Conservation (phyloP, 2,888 invertebrate species). For the Physocephala rufipes region DNA sequence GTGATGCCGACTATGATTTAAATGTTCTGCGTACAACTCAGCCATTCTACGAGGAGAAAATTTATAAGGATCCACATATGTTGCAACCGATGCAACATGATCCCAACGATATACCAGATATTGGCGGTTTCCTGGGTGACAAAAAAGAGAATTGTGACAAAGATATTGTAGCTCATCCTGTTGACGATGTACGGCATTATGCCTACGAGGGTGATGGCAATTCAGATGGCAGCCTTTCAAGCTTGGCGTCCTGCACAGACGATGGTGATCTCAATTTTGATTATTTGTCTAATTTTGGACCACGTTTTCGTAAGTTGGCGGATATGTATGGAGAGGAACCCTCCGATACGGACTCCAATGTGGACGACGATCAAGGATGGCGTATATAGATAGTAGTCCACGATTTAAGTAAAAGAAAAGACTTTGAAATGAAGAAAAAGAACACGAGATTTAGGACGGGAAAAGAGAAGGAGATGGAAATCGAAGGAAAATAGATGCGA, state of each 20-base stretch:
- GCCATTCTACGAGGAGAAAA: conserved; percentile 65
- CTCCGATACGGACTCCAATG: conserved; percentile 82
- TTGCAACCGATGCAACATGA: conserved; percentile 54
- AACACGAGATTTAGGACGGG: too few relatives aligned
- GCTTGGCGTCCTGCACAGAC: conserved; percentile 90
- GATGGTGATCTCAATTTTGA: conserved; percentile 94
- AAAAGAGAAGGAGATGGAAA: not conserved
- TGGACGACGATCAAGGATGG: conserved; percentile 83
- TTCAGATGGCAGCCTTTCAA: conserved; percentile 90
- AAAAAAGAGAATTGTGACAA: conserved; percentile 91
- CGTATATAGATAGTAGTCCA: conserved; percentile 66
- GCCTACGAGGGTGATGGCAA: conserved; percentile 98
- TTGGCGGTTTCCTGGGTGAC: conserved; percentile 88
- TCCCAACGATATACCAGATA: conserved; percentile 77
- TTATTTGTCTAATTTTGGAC: conserved; percentile 93
- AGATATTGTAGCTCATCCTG: conserved; percentile 90
- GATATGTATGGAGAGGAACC: conserved; percentile 94
- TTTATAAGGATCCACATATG: conserved; percentile 64
- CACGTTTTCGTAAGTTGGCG: conserved; percentile 92
- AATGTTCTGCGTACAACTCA: conserved; percentile 63
- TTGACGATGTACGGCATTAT: conserved; percentile 96
- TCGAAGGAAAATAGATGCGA: conserved; percentile 42
- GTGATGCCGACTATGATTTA: conserved; percentile 76
- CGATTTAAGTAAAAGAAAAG: conserved; percentile 22
- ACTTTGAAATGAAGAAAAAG: conserved; percentile 7